Conservation (phyloP, 1,140 invertebrate species). For the Arion vulgaris region DNA sequence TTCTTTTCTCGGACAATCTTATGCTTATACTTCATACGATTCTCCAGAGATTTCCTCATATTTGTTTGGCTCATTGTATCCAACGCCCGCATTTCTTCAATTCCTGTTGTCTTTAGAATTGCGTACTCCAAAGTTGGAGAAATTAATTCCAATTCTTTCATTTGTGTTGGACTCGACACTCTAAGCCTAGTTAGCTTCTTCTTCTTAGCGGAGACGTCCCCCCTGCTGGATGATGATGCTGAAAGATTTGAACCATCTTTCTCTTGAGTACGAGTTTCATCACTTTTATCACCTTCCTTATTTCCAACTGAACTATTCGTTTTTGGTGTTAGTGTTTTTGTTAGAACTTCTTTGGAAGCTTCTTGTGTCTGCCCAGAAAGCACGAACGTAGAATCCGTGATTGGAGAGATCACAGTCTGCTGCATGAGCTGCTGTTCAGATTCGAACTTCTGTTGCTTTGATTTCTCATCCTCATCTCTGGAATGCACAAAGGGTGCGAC, state of each 20-base stretch:
- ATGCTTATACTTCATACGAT: constrained; percentile 35
- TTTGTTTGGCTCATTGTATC: neutral
- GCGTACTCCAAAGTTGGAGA: constrained; percentile 30
- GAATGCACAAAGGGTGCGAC: constrained; percentile 62
- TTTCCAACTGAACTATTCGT: neutral
- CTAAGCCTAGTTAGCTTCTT: constrained; percentile 36
- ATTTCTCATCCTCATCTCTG: constrained; percentile 33
- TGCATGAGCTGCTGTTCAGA: neutral
- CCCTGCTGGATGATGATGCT: constrained; percentile 16
- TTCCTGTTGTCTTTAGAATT: constrained; percentile 15
- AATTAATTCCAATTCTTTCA: constrained; percentile 38
- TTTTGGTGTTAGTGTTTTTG: neutral
- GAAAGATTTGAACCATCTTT: neutral
- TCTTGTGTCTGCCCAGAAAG: neutral
- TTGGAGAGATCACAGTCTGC: neutral
- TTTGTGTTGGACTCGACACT: constrained; percentile 37
- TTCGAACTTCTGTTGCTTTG: constrained; percentile 18
- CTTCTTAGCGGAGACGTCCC: constrained; percentile 16
- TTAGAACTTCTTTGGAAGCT: neutral
- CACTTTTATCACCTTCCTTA: neutral
- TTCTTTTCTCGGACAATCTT: constrained; percentile 30
- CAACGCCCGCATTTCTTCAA: constrained; percentile 12
- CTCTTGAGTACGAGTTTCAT: neutral
- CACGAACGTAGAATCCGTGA: neutral
- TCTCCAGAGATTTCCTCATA: constrained; percentile 6